phyloP scores from a whole-genome alignment of 2,113 vertebrate species.

The Protobothrops flavoviridis region DNA sequence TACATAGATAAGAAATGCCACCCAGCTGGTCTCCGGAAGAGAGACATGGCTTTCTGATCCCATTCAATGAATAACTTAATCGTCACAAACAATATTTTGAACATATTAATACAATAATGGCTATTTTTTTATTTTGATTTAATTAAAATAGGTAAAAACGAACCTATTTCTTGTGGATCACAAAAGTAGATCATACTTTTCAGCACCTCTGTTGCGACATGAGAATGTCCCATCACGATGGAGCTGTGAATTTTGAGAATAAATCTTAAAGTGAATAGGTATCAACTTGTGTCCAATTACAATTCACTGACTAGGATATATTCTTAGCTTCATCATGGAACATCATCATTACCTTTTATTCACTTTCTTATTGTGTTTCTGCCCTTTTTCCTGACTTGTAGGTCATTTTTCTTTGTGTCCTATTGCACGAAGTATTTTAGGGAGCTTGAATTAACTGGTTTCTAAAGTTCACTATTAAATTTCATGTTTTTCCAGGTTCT shows the following conservation, averaged over 20 bases:
- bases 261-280: neutral
- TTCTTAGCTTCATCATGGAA: neutral
- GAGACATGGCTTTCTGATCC: neutral
- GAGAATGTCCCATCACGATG: neutral
- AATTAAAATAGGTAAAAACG: neutral
- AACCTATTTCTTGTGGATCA: neutral
- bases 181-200: neutral
- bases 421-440: neutral
- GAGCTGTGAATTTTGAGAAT: neutral
- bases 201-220: neutral
- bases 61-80: neutral
- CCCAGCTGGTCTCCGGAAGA: neutral
- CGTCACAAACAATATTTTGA: neutral
- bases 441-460: neutral
- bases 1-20: neutral
- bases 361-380: neutral
- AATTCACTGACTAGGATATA: neutral
- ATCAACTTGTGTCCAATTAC: neutral
- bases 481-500: neutral
- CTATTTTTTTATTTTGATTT: neutral
- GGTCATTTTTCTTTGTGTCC: neutral
- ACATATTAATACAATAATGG: neutral
- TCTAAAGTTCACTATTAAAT: neutral
- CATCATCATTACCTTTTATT: neutral
- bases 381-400: neutral